Evolutionary conservation across 2,888 invertebrate genomes (phyloP), one percentile per base, ranked within the genome.

Genomic region (Pyrgus malvae): DNA sequence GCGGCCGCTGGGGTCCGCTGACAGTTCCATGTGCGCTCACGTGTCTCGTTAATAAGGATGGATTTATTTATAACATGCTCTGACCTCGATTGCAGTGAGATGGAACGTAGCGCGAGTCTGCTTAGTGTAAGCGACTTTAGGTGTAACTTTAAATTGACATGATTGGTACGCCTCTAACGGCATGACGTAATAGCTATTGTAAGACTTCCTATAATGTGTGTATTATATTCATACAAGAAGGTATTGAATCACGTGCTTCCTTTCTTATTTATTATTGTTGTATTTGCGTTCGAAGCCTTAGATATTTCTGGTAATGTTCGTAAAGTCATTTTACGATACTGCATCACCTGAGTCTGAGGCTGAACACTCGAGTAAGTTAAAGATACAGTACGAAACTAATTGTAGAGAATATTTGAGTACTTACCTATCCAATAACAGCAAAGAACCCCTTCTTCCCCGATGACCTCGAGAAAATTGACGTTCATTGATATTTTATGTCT

Each of bases 11-110:
- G 63, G 61, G 62, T 57, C 57, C 58, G 62, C 45, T 58, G 63
- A 65, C 68, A 61, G 63, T 60, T 31, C 62, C 42, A 59, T 57
- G 56, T 49, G 57, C 55, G 57, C 55, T 61, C 65, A 64, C 63
- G 61, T 64, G 61, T 56, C 60, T 35, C 45, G 44, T 53, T 67
- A 67, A 67, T 68, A 68, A 66, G 69, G 69, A 67, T 65, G 65
- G 64, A 67, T 66, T 62, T 65, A 68, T 69, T 68, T 66, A 65
- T 64, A 58, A 54, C 55, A 54, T 46, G 57, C 55, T 51, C 41
- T 62, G 63, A 59, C 64, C 66, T 65, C 66, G 60, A 63, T 66
- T 60, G 51, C 42, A 58, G 51, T 48, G 48, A 55, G 48, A 54
- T 33, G 27, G 51, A 33, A 46, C 53, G 42, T 35, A 41, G 23